phyloP scores from a whole-genome alignment of 2,113 vertebrate species.

The Noctilio leporinus region DNA sequence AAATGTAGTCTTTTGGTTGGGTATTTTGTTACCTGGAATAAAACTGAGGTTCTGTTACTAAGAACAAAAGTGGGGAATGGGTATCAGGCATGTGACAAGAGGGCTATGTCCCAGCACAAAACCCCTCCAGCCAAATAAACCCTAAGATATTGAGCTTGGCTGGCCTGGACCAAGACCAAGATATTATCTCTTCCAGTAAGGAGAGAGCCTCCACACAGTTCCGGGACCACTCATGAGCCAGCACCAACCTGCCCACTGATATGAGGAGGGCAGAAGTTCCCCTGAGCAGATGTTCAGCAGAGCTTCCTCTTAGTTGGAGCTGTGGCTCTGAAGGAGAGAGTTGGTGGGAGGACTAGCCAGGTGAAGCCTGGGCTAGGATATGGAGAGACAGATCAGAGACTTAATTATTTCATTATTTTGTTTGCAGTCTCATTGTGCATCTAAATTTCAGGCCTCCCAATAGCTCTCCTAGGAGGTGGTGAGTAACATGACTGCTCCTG shows the following conservation, averaged over 20 bases:
- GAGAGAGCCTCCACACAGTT: neutral
- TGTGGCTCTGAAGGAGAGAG: neutral
- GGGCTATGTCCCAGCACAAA: neutral
- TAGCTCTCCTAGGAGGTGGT: neutral
- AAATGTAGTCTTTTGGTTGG: slow-evolving; percentile 30
- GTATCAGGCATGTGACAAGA: neutral
- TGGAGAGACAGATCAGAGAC: neutral
- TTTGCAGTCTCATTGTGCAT: neutral
- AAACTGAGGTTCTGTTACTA: neutral
- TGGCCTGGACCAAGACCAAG: neutral
- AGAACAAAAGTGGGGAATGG: neutral
- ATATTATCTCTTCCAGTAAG: neutral
- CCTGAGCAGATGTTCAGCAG: neutral
- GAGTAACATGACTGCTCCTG: neutral
- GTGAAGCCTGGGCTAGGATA: neutral
- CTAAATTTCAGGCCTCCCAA: neutral
- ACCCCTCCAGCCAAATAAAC: neutral
- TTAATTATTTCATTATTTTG: neutral
- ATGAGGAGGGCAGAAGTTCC: neutral
- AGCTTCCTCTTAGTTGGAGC: neutral
- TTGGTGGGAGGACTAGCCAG: neutral
- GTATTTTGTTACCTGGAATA: neutral
- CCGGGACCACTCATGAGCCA: neutral
- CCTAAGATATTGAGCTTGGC: neutral
- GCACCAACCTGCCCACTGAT: neutral